Percentiles rank a stretch among this genome's conserved stretches.
These are phyloP conservation scores for Leucophenga montana DNA, from an alignment of 2,888 invertebrate species.

Conservation along the genomic window DNA sequence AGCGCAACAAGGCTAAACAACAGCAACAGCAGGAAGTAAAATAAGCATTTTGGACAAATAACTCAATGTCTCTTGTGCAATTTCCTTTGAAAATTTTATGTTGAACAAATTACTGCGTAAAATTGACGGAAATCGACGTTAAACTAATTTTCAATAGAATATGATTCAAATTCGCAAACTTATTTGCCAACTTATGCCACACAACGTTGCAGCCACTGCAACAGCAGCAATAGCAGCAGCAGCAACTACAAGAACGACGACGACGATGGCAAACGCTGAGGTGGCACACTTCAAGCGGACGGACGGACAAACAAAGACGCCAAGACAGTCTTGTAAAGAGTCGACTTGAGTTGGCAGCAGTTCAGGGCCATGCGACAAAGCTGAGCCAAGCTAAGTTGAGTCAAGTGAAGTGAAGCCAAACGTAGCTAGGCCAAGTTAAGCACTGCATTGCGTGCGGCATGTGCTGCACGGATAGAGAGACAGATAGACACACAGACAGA, in stretches of 20 bases:
- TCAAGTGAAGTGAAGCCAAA: no score
- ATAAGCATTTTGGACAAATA: no score
- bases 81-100: slow-evolving; percentile 63
- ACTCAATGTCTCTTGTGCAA: slow-evolving; percentile 52
- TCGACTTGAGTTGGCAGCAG: slow-evolving; percentile 14
- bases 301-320: background rate
- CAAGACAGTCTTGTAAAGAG: background rate
- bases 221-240: no score
- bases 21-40: no score
- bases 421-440: no score
- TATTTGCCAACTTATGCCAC: slow-evolving; percentile 13
- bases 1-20: no score
- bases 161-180: slow-evolving; percentile 45
- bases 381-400: no score
- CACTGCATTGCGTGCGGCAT: slow-evolving; percentile 19
- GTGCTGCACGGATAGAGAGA: slow-evolving; percentile 12
- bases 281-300: slow-evolving; percentile 19
- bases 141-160: slow-evolving; percentile 59
- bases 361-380: slow-evolving; percentile 20
- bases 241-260: no score
- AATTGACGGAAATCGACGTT: slow-evolving; percentile 50
- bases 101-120: slow-evolving; percentile 59
- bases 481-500: background rate
- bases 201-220: background rate
- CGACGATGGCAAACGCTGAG: no score